These are phyloP conservation scores for Anoplophora glabripennis DNA, from an alignment of 1,140 invertebrate genomes.

Conservation along the genomic window DNA sequence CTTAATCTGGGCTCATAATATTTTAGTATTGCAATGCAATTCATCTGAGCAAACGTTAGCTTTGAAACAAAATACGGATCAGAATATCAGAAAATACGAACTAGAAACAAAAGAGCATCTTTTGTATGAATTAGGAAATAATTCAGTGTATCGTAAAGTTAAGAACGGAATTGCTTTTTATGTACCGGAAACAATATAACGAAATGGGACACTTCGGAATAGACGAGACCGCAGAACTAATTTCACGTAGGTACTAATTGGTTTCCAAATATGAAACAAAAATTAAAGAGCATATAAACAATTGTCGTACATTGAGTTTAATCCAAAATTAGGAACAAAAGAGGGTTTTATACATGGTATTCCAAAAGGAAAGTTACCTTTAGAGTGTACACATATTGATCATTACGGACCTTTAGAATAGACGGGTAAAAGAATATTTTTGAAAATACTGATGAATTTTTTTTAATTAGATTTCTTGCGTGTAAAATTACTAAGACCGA, in stretches of 20 bases:
- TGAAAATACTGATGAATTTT: too few species aligned
- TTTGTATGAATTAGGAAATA: too few species aligned
- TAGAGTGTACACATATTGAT: constrained; percentile 26
- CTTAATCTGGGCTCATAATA: too few species aligned
- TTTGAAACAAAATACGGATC: too few species aligned
- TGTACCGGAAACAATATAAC: background rate
- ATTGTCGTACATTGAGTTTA: constrained; percentile 19
- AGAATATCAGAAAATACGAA: too few species aligned
- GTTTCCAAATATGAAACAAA: constrained; percentile 6
- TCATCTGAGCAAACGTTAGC: too few species aligned
- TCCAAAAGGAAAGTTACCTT: constrained; percentile 26
- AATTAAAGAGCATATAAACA: constrained; percentile 17
- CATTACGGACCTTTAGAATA: constrained; percentile 31
- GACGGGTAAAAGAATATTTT: constrained; percentile 7
- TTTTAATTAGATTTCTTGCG: too few species aligned
- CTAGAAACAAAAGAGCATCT: too few species aligned
- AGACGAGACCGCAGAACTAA: background rate
- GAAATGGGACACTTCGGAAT: background rate
- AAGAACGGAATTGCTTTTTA: too few species aligned
- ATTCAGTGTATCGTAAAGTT: too few species aligned
- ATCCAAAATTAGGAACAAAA: constrained; percentile 9
- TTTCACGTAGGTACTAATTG: constrained; percentile 4
- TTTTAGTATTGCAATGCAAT: too few species aligned
- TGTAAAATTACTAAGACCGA: too few species aligned
- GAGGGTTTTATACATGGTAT: constrained; percentile 14